Evolutionary conservation across 1,140 invertebrate species (phyloP), one percentile per base, ranked within the genome.

Genomic region (Monomorium pharaonis): DNA sequence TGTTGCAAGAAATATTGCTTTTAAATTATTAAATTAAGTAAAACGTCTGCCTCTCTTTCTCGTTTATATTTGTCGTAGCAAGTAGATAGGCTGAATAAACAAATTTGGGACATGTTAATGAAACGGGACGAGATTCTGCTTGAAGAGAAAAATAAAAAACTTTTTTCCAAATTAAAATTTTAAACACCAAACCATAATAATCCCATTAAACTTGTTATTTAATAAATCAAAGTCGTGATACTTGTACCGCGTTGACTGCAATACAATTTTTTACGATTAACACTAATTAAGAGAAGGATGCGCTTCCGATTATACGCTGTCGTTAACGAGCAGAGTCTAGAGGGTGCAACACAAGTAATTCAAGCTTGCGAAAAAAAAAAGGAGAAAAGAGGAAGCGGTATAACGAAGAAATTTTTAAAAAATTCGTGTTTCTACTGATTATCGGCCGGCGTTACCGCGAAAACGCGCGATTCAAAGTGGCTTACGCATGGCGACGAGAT

Each of bases 401-500:
- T 76, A 78, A 78, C 37, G 44, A 67, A 67, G 30, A 80, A 69
- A 80, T 80, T 67, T 80, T 67, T 67, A 30, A 78, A 30, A 51
- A 67, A 78, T 67, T 78, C n/a, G 76, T 37, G 44, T 80, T 80
- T 69, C 62, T 80, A 80, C 16, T 69, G 49, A 69, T 80, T 80
- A 80, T 80, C 44, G 76, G 42, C 21, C 33, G 63, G 16, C n/a
- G n/a, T 51, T 67, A 51, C 47, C 9, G n/a, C 62, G 44, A 24
- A 51, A 67, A 44, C 51, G 67, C n/a, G 76, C 76, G 27, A 78
- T 44, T 37, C 42, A 58, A 14, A 62, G 24, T 77, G 30, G 7
- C 30, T 56, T 24, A 37, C n/a, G 37, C 63, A n/a, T 21, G 21
- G 2, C 33, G 33, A 37, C 4, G 4, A 54, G 51, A 56, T 24